These are phyloP conservation scores for Polymixis flavicincta DNA, from an alignment of 2,888 invertebrate genomes.

Conservation along the genomic window DNA sequence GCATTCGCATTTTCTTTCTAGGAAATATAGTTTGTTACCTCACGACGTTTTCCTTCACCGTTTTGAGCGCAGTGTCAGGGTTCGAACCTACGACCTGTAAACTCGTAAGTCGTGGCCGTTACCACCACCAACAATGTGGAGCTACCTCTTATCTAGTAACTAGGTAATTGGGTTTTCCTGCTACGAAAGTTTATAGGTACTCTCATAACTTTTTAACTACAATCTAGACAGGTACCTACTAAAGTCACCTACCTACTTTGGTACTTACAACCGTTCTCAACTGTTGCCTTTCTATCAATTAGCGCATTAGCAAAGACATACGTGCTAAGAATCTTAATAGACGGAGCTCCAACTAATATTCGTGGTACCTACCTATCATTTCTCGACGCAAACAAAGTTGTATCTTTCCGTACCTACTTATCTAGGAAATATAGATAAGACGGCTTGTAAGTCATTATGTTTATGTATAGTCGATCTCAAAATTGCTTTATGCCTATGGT, in stretches of 20 bases:
- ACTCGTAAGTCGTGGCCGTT: too few relatives aligned
- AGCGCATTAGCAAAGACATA: slow-evolving; percentile 1
- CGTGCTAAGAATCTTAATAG: slow-evolving; percentile 22
- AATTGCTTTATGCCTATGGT: background rate
- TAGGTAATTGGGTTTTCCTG: background rate
- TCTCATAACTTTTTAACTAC: background rate
- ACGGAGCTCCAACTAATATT: background rate
- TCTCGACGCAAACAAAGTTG: background rate
- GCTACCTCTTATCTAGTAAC: background rate
- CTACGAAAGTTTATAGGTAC: background rate
- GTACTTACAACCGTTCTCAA: background rate
- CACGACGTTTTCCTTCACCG: too few relatives aligned
- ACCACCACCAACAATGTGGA: too few relatives aligned
- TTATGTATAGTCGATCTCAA: background rate
- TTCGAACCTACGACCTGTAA: too few relatives aligned
- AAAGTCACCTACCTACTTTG: background rate
- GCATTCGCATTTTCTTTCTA: too few relatives aligned
- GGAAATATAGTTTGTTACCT: too few relatives aligned
- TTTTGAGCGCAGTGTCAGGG: too few relatives aligned
- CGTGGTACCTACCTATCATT: background rate
- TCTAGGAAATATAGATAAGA: background rate
- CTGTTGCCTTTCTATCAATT: slow-evolving; percentile 31
- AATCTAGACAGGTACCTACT: background rate
- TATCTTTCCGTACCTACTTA: background rate
- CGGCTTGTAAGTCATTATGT: background rate